Conservation (phyloP, 2,888 invertebrate genomes). For the Torymus aiolomorphi region DNA sequence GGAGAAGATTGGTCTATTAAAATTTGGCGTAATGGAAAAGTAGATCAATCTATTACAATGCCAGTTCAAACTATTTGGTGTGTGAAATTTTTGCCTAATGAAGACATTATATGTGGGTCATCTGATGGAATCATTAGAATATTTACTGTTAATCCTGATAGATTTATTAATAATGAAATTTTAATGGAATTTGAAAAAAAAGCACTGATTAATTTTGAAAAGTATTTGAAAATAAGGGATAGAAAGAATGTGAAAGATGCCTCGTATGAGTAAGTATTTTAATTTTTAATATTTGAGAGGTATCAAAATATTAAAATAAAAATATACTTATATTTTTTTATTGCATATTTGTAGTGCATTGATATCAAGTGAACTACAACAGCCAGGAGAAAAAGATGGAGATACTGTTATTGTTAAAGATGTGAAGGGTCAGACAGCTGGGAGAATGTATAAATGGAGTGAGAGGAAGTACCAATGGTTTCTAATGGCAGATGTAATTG, state of each 20-base stretch:
- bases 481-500: slow-evolving; percentile 90
- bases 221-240: slow-evolving; percentile 82
- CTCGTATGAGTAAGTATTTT: slow-evolving; percentile 78
- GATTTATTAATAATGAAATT: slow-evolving; percentile 81
- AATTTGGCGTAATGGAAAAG: slow-evolving; percentile 84
- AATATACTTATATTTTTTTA: too few species aligned
- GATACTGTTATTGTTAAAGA: slow-evolving; percentile 90
- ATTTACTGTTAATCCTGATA: slow-evolving; percentile 84
- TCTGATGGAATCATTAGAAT: slow-evolving; percentile 89
- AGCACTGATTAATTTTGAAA: too few species aligned
- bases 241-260: not conserved
- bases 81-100: slow-evolving; percentile 87
- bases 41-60: slow-evolving; percentile 82
- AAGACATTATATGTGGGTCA: slow-evolving; percentile 91
- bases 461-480: slow-evolving; percentile 83
- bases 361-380: slow-evolving; percentile 82
- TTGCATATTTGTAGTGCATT: not conserved
- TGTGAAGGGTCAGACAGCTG: slow-evolving; percentile 83
- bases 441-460: slow-evolving; percentile 82
- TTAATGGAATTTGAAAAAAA: slow-evolving; percentile 77
- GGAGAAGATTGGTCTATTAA: slow-evolving; percentile 92
- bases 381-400: slow-evolving; percentile 88
- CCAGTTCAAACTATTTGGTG: slow-evolving; percentile 95
- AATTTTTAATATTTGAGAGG: not conserved
- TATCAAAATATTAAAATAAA: too few species aligned